These are phyloP conservation scores for Hypsibius dujardini DNA, from an alignment of 1,140 invertebrate species.

Conservation along the genomic window DNA sequence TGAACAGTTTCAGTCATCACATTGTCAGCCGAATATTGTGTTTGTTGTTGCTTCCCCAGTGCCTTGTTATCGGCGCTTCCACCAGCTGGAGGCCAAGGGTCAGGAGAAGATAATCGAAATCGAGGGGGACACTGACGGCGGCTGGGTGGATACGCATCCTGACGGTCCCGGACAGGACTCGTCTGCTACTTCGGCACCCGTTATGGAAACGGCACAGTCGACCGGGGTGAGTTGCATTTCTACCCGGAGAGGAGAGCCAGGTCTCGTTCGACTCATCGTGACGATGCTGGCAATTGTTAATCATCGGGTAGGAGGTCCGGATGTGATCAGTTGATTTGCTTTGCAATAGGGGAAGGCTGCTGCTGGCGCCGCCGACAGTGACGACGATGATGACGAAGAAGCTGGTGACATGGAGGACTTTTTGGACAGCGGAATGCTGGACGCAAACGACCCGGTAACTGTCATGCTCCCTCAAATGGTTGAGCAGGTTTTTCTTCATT, in stretches of 20 bases:
- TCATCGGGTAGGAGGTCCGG: too few relatives aligned
- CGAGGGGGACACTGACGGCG: conserved; percentile 67
- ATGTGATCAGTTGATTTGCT: conserved; percentile 10
- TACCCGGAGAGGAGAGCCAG: too few relatives aligned
- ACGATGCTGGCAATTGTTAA: too few relatives aligned
- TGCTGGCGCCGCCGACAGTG: conserved; percentile 45
- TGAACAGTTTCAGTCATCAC: too few relatives aligned
- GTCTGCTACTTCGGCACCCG: conserved; percentile 25
- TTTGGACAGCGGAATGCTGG: conserved; percentile 76
- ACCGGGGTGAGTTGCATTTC: too few relatives aligned
- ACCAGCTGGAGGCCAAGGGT: conserved; percentile 51
- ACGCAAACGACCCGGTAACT: conserved; percentile 56
- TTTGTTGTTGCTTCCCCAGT: conserved; percentile 71
- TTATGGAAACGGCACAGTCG: too few relatives aligned
- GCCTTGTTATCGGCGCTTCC: too few relatives aligned
- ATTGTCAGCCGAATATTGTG: too few relatives aligned
- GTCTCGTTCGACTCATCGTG: too few relatives aligned
- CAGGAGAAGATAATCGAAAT: conserved; percentile 73
- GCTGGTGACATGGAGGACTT: conserved; percentile 94
- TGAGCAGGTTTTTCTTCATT: conserved; percentile 18
- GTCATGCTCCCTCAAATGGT: background rate
- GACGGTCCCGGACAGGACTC: conserved; percentile 31
- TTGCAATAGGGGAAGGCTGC: conserved; percentile 15
- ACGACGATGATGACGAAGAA: conserved; percentile 81
- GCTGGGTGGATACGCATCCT: conserved; percentile 96